Evolutionary conservation across 2,888 invertebrate species (phyloP), one percentile per base, ranked within the genome.

Genomic region (Heliconius ethilla): DNA sequence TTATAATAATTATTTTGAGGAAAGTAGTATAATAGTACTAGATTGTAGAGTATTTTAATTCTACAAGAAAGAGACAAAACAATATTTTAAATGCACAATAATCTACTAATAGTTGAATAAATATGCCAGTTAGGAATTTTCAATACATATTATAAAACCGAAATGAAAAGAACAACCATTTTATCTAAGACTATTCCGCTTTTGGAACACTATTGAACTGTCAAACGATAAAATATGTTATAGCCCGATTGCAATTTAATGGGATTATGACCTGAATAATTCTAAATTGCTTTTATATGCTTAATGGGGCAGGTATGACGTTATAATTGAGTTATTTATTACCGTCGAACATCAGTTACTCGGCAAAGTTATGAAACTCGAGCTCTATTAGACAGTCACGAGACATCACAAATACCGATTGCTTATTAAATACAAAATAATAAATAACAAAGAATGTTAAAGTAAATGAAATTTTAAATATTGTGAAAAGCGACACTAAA

Each of bases 271-370:
- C 67, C 73, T 62, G 45, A 78, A 70, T 75, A 63, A 75, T 67
- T 70, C 51, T 79, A 73, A 75, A 76, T 63, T 73, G 77, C 51
- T 74, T 74, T 76, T 59, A 78, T 75, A 66, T 74, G 40, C 72
- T 37, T 37, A 75, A 59, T 65, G 51, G 55, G 45, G 27, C 27
- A 73, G 73, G 67, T 73, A 73, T 62, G 37, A 73, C 62, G 37
- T 76, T 45, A 67, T 73, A 67, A 73, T 77, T 67, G 73, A 33
- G 40, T 22, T 22, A 66, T 77, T 51, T 55, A 40, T 55, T 65
- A 45, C 18, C 40, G 55, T 63, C 40, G 59, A 33, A 10, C 55
- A n/a, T 22, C n/a, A 51, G 0, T 33, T 25, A 67, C 45, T 77
- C 40, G 59, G 10, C 9, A 73, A 13, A n/a, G 29, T 66, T 62